Base-by-base conservation (phyloP, 2,797 vertebrate genomes). In the Echiichthys vipera region DNA sequence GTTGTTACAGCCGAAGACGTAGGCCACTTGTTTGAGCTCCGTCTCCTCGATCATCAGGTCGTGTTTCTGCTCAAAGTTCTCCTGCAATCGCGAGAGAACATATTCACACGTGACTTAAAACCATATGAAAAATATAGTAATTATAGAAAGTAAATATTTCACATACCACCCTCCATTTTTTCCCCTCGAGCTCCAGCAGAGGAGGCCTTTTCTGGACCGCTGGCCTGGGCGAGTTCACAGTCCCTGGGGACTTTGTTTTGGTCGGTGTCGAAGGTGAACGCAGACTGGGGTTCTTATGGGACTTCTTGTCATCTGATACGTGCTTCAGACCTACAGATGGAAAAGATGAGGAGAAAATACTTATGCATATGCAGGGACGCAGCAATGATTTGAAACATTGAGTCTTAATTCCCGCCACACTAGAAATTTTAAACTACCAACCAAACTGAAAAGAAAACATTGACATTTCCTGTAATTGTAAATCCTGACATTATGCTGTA, bases 101-200 rank as follows among this genome's bases (percentile, higher is more conserved):
- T 4, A 69, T 65, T 30, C 7, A 50, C 14, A 50, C 1, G 5
- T 13, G 45, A 64, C 17, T n/a, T 20, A 20, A 24, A 24, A 29
- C 7, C 34, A 7, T 27, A 7, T 37, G n/a, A 49, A 7, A 32
- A 37, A 24, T 3, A 32, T 42, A 2, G 4, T 34, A 7, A n/a
- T n/a, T 14, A 4, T 29, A 22, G 6, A 22, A 34, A 43, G 14
- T 6, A 49, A 50, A 43, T 20, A 49, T 36, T 29, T 25, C 1
- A 96, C 97, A 43, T 90, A 99, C 98, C 94, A 99, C 97, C 91
- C 96, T 96, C 98, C 98, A 99, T 78, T 99, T 99, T 90, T 99
- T 99, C 59, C 98, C 98, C 77, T 99, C 98, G 80, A 99, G 91
- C 91, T 97, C 95, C 59, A 99, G 85, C 81, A 99, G 75, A 9